Percentiles rank a stretch among this genome's conserved stretches.
Evolutionary conservation across 1,140 invertebrate species (phyloP).

Genomic region (Drosophila orosa): DNA sequence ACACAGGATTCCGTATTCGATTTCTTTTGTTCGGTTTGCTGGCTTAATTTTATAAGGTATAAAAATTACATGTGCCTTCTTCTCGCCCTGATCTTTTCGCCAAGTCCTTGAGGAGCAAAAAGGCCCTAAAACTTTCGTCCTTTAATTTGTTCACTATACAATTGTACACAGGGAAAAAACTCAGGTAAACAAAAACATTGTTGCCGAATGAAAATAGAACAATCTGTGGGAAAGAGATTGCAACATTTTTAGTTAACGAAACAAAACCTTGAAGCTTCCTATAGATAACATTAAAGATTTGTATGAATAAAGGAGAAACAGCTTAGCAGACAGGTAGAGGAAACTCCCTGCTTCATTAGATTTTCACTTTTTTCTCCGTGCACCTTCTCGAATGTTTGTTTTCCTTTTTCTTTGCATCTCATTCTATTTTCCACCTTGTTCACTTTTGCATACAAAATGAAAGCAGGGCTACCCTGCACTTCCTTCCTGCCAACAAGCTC

Average conservation of each 20-base stretch:
- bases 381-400: constrained; percentile 8
- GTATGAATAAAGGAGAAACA: background rate
- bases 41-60: constrained; percentile 61
- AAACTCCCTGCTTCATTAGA: background rate
- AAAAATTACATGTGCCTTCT: constrained; percentile 55
- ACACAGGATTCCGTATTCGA: constrained; percentile 18
- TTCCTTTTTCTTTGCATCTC: constrained; percentile 18
- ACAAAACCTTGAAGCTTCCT: no score
- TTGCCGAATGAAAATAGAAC: background rate
- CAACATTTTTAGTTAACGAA: no score
- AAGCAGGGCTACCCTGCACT: constrained; percentile 47
- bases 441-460: constrained; percentile 56
- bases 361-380: background rate
- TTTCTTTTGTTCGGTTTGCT: constrained; percentile 40
- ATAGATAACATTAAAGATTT: background rate
- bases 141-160: constrained; percentile 26
- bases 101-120: constrained; percentile 20
- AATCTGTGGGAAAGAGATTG: no score
- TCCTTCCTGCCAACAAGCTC: constrained; percentile 51
- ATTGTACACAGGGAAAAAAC: background rate
- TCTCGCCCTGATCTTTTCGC: constrained; percentile 9
- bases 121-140: constrained; percentile 29
- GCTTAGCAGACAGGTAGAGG: background rate
- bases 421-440: constrained; percentile 61
- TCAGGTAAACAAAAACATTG: background rate